These are phyloP conservation scores for Ophraella communa DNA, from an alignment of 2,888 invertebrate genomes.

Conservation along the genomic window DNA sequence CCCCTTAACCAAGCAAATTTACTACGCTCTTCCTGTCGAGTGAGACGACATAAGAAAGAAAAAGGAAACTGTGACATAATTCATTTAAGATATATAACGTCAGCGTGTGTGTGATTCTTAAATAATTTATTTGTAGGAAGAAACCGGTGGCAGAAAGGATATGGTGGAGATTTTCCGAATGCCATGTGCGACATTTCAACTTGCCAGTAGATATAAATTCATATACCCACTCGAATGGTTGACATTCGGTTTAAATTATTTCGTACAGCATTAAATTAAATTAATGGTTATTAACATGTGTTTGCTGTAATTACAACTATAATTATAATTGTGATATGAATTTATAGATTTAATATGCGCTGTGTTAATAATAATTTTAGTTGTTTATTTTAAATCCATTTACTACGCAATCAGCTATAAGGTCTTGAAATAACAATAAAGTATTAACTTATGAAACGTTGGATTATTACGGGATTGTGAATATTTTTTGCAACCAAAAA, in stretches of 20 bases:
- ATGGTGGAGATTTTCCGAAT: conserved; percentile 18
- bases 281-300: background rate
- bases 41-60: background rate
- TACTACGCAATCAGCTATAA: too few relatives aligned
- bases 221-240: background rate
- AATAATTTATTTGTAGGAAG: conserved; percentile 35
- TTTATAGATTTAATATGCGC: too few relatives aligned
- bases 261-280: background rate
- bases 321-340: too few relatives aligned
- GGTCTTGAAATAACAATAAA: too few relatives aligned
- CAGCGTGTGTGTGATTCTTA: conserved; percentile 35
- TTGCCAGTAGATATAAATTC: background rate
- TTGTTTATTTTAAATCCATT: too few relatives aligned
- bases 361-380: too few relatives aligned
- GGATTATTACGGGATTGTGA: too few relatives aligned
- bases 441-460: too few relatives aligned
- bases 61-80: conserved; percentile 18
- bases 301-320: background rate
- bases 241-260: background rate
- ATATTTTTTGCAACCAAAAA: too few relatives aligned
- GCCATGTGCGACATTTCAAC: conserved; percentile 19
- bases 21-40: background rate
- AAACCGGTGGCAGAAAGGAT: conserved; percentile 26
- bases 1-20: background rate
- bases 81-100: conserved; percentile 27